A percentile compares a stretch with the other conserved stretches of the same genome.
Evolutionary conservation across 2,888 invertebrate genomes (phyloP).

Genomic region (Meteorus cinctellus): DNA sequence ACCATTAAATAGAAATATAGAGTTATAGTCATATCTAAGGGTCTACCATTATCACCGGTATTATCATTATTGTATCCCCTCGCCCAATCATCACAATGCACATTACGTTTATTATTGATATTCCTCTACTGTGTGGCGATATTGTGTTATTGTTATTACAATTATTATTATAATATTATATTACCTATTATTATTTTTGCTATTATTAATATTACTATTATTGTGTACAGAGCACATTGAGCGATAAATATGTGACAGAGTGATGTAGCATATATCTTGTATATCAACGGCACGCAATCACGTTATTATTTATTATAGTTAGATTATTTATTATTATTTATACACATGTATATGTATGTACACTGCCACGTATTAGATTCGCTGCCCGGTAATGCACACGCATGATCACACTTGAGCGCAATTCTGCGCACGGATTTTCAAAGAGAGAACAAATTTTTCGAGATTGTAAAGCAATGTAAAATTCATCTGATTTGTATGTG

Average conservation of each 20-base stretch:
- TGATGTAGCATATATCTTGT: slow-evolving; percentile 18
- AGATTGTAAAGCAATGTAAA: too few relatives aligned
- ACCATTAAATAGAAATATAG: slow-evolving; percentile 10
- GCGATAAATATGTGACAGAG: slow-evolving; percentile 19
- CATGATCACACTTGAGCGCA: background rate
- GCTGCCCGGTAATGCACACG: background rate
- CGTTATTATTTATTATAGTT: slow-evolving; percentile 40
- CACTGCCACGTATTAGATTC: background rate
- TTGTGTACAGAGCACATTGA: slow-evolving; percentile 29
- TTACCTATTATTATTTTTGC: slow-evolving; percentile 20
- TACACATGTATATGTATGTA: background rate
- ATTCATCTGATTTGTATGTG: background rate
- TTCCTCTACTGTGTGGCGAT: slow-evolving; percentile 22
- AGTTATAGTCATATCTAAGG: slow-evolving; percentile 24
- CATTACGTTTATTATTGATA: slow-evolving; percentile 35
- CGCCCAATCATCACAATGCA: slow-evolving; percentile 24
- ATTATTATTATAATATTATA: slow-evolving; percentile 20
- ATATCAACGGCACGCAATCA: slow-evolving; percentile 33
- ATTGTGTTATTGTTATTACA: slow-evolving; percentile 32
- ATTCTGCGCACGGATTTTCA: background rate
- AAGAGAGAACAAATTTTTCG: too few relatives aligned
- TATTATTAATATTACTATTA: slow-evolving; percentile 25
- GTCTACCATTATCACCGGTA: slow-evolving; percentile 26
- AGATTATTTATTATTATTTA: slow-evolving; percentile 36
- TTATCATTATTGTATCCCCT: slow-evolving; percentile 33